A percentile compares a stretch with the other conserved stretches of the same genome.
Conservation (phyloP, 2,113 vertebrate genomes). For the Salvelinus sp. region DNA sequence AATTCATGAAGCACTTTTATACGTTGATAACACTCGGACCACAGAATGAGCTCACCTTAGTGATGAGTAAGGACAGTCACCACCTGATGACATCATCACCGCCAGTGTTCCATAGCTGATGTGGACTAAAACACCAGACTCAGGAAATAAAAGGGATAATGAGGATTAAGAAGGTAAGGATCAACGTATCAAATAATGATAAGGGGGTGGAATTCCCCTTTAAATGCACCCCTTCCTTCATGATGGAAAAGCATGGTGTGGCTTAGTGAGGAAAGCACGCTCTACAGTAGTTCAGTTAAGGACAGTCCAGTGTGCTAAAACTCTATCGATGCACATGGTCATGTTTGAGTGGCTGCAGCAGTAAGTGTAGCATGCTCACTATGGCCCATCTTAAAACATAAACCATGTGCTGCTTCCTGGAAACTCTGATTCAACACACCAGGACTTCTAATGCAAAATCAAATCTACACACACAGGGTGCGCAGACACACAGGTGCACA, state of each 20-base stretch:
- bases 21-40: not conserved
- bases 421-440: constrained; percentile 61
- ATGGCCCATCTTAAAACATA: constrained; percentile 60
- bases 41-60: not conserved
- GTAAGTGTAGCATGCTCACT: constrained; percentile 20
- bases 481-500: too few species aligned
- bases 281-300: not conserved
- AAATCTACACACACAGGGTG: too few species aligned
- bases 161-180: not conserved
- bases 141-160: not conserved
- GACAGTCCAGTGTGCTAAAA: not conserved
- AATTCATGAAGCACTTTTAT: too few species aligned
- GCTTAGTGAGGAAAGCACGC: constrained; percentile 28
- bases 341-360: constrained; percentile 32
- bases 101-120: constrained; percentile 2
- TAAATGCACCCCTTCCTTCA: constrained; percentile 1
- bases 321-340: not conserved
- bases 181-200: not conserved
- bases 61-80: constrained; percentile 21
- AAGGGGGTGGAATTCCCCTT: constrained; percentile 3
- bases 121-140: not conserved
- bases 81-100: not conserved
- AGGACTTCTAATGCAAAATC: constrained; percentile 31
- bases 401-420: constrained; percentile 64
- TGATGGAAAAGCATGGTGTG: constrained; percentile 12